A percentile compares a stretch with the other conserved stretches of the same genome.
These are phyloP conservation scores for Distichodus sexfasciatus DNA, from an alignment of 2,797 vertebrate genomes.

Conservation along the genomic window DNA sequence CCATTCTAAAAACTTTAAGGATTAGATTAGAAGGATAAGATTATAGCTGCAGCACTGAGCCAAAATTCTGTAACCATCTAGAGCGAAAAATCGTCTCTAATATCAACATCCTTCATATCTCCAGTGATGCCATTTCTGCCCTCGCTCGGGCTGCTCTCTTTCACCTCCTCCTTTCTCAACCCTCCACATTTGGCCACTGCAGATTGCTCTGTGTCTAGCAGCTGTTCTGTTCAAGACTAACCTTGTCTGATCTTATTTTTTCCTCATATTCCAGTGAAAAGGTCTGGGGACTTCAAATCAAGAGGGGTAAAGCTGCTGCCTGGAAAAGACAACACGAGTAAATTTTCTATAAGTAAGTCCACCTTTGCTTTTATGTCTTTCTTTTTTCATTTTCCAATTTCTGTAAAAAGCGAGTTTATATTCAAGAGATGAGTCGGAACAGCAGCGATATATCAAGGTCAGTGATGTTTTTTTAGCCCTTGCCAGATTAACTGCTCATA, in stretches of 20 bases:
- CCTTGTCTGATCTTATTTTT: constrained; percentile 61
- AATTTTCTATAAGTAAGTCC: constrained; percentile 96
- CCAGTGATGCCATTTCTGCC: too few species aligned
- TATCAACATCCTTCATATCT: too few species aligned
- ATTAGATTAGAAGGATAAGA: too few species aligned
- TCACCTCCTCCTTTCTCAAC: constrained; percentile 13
- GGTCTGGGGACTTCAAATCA: constrained; percentile 92
- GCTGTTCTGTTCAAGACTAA: constrained; percentile 46
- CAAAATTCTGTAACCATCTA: too few species aligned
- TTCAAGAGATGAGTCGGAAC: constrained; percentile 46
- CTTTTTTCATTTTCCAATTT: constrained; percentile 55
- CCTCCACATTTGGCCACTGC: not conserved
- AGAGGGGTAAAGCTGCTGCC: constrained; percentile 97
- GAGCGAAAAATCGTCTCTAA: too few species aligned
- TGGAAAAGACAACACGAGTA: constrained; percentile 93
- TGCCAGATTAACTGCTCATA: not conserved
- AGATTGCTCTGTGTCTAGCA: constrained; percentile 23
- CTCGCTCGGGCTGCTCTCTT: not conserved
- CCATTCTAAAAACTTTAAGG: too few species aligned
- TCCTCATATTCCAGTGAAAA: constrained; percentile 76
- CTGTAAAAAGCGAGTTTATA: constrained; percentile 24
- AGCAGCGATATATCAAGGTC: not conserved
- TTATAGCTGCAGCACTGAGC: too few species aligned
- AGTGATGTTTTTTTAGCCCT: not conserved
- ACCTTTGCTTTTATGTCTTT: constrained; percentile 55